A percentile compares a stretch with the other conserved stretches of the same genome.
Conservation (phyloP, 2,797 vertebrate species). For the Silurus lanzhouensis region DNA sequence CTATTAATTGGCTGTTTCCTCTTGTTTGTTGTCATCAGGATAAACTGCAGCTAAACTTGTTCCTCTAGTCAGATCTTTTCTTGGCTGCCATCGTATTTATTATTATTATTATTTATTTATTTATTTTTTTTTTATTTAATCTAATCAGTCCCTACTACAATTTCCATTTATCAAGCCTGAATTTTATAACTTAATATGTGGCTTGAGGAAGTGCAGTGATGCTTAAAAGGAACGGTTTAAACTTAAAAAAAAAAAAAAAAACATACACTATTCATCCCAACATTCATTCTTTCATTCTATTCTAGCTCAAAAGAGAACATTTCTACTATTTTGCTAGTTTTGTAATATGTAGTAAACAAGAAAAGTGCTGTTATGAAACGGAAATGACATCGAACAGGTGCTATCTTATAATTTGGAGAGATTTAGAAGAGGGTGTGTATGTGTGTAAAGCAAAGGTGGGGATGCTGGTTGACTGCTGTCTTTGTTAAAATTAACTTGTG, state of each 20-base stretch:
- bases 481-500: conserved; percentile 8
- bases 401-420: conserved; percentile 18
- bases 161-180: background rate
- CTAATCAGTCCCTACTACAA: background rate
- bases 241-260: background rate
- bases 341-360: background rate
- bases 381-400: background rate
- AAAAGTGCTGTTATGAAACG: background rate
- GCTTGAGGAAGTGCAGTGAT: background rate
- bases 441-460: conserved; percentile 23
- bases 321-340: background rate
- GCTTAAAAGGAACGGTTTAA: background rate
- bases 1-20: conserved; percentile 31
- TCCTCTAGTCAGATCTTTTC: conserved; percentile 27
- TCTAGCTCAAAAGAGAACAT: background rate
- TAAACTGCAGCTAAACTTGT: conserved; percentile 35
- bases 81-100: conserved; percentile 2
- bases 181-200: background rate
- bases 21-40: conserved; percentile 25
- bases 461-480: conserved; percentile 18
- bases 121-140: background rate
- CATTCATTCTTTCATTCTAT: no score
- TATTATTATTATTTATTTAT: no score
- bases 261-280: background rate
- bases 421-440: conserved; percentile 3